A percentile compares a stretch with the other conserved stretches of the same genome.
phyloP scores from a whole-genome alignment of 2,113 vertebrate genomes.

The Proterorhinus semilunaris region DNA sequence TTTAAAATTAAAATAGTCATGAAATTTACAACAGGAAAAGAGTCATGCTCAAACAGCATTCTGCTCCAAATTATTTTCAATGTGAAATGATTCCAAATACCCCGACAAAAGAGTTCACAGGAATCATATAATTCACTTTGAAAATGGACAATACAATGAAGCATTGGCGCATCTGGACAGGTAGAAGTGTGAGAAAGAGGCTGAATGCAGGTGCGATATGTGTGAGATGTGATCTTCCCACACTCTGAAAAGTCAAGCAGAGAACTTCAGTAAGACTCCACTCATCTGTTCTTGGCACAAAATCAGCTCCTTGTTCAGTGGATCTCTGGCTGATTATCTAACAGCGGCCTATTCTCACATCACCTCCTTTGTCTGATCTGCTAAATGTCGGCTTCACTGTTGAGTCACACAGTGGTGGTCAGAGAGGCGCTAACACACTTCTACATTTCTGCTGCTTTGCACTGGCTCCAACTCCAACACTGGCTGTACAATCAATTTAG shows the following conservation, averaged over 20 bases:
- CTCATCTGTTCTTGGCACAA: conserved; percentile 38
- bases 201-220: conserved; percentile 6
- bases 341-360: conserved; percentile 49
- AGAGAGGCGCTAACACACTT: conserved; percentile 30
- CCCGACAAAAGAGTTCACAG: background rate
- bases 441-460: conserved; percentile 21
- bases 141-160: conserved; percentile 12
- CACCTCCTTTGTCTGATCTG: conserved; percentile 56
- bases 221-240: conserved; percentile 39
- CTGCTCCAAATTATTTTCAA: no score
- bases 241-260: conserved; percentile 17
- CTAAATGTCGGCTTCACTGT: conserved; percentile 47
- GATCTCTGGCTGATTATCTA: conserved; percentile 41
- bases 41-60: no score
- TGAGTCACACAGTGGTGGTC: conserved; percentile 57
- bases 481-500: background rate
- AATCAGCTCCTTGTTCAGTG: conserved; percentile 25
- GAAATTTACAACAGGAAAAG: no score
- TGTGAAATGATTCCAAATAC: no score
- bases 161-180: conserved; percentile 27
- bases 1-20: no score
- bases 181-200: conserved; percentile 16
- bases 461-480: background rate
- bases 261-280: conserved; percentile 24
- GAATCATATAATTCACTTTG: background rate